A percentile compares a stretch with the other conserved stretches of the same genome.
Conservation (phyloP, 1,140 invertebrate genomes). For the Apis dorsata region DNA sequence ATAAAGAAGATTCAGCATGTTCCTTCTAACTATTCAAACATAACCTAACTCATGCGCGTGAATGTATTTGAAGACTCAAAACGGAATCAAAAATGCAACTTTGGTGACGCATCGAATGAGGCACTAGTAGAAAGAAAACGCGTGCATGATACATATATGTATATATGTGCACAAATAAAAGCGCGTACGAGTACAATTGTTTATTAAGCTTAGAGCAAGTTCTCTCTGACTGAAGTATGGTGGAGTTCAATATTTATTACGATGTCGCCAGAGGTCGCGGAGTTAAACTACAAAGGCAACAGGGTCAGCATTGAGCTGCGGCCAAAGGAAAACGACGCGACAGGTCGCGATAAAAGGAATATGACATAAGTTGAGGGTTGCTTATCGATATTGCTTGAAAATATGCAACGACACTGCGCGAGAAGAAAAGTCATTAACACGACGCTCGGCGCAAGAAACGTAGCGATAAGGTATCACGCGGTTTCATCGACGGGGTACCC, state of each 20-base stretch:
- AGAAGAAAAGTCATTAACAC: constrained; percentile 51
- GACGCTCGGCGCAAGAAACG: constrained; percentile 17
- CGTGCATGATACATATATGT: background rate
- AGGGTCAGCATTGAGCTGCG: background rate
- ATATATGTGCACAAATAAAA: constrained; percentile 6
- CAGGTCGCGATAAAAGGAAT: constrained; percentile 22
- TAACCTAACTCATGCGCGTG: background rate
- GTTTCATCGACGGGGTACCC: constrained; percentile 18
- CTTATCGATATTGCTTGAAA: constrained; percentile 48
- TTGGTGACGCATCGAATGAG: background rate
- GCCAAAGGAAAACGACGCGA: background rate
- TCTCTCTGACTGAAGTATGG: background rate
- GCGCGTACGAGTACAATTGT: background rate
- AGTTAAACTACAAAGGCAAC: constrained; percentile 38
- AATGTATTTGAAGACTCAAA: background rate
- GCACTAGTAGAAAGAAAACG: background rate
- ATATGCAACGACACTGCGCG: constrained; percentile 15
- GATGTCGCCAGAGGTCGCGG: constrained; percentile 33
- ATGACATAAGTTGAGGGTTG: constrained; percentile 16
- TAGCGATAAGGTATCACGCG: constrained; percentile 38
- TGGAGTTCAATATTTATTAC: constrained; percentile 53
- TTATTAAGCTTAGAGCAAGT: constrained; percentile 10
- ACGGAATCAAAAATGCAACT: background rate
- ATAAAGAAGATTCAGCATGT: background rate
- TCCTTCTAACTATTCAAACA: background rate